phyloP scores from a whole-genome alignment of 2,113 vertebrate genomes.

The Marmota monax region DNA sequence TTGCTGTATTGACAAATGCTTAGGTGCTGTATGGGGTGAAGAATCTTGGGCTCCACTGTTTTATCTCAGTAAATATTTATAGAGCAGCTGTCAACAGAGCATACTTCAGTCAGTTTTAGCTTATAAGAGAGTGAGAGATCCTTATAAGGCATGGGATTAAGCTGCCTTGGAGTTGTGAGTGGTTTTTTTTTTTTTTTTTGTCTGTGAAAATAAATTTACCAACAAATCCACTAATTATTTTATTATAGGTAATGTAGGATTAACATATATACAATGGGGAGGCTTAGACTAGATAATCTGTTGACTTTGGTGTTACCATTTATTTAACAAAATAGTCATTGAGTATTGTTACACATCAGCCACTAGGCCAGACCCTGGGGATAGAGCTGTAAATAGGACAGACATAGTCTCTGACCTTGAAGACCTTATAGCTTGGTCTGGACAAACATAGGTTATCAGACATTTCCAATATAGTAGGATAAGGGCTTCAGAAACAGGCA shows the following conservation, averaged over 20 bases:
- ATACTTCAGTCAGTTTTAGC: slow-evolving; percentile 43
- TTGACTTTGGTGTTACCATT: slow-evolving; percentile 22
- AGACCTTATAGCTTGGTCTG: not conserved
- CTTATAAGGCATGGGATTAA: not conserved
- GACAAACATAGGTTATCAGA: not conserved
- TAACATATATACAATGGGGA: not conserved
- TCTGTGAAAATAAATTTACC: slow-evolving; percentile 47
- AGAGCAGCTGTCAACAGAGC: slow-evolving; percentile 29
- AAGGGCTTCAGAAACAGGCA: not conserved
- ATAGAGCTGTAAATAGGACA: not conserved
- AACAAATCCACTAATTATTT: slow-evolving; percentile 24
- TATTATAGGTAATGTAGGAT: slow-evolving; percentile 6
- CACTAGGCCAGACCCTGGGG: not conserved
- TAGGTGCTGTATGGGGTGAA: not conserved
- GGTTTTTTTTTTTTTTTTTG: not conserved
- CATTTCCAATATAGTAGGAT: not conserved
- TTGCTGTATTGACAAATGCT: not conserved
- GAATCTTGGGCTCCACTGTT: not conserved
- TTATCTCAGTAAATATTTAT: slow-evolving; percentile 66
- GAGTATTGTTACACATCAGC: not conserved
- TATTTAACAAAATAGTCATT: slow-evolving; percentile 24
- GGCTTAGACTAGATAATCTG: not conserved
- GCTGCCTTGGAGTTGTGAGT: not conserved
- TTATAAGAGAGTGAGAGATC: slow-evolving; percentile 35
- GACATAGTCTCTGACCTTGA: not conserved